Conservation (phyloP, 2,797 vertebrate species). For the Balearica regulorum region DNA sequence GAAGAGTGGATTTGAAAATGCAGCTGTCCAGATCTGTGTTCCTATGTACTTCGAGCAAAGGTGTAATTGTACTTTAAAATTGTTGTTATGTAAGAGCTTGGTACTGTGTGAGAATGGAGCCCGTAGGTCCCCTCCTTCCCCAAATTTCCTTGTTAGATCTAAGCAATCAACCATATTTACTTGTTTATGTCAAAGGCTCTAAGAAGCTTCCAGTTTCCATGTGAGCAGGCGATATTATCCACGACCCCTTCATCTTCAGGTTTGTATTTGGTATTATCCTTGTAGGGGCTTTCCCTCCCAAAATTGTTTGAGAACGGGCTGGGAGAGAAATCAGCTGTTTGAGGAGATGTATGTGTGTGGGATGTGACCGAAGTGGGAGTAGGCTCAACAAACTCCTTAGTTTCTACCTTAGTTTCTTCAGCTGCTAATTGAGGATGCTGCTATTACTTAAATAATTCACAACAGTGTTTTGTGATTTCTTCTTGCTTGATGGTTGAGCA, state of each 20-base stretch:
- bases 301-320: not conserved
- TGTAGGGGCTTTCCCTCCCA: not conserved
- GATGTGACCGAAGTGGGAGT: not conserved
- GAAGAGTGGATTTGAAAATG: not conserved
- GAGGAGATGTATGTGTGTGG: not conserved
- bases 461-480: not conserved
- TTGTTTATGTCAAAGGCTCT: constrained; percentile 37
- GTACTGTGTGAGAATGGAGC: not conserved
- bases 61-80: not conserved
- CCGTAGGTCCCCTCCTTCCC: not conserved
- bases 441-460: not conserved
- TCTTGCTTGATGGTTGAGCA: not conserved
- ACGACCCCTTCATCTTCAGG: constrained; percentile 62
- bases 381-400: not conserved
- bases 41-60: not conserved
- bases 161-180: not conserved
- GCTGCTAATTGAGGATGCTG: not conserved
- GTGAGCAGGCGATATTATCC: not conserved
- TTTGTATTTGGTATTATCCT: constrained; percentile 7
- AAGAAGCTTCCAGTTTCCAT: constrained; percentile 34
- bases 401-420: not conserved
- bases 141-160: not conserved
- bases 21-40: not conserved
- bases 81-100: not conserved
- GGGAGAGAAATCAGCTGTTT: not conserved